Base-by-base conservation (phyloP, 2,888 invertebrate genomes). In the Sthenelais limicola region DNA sequence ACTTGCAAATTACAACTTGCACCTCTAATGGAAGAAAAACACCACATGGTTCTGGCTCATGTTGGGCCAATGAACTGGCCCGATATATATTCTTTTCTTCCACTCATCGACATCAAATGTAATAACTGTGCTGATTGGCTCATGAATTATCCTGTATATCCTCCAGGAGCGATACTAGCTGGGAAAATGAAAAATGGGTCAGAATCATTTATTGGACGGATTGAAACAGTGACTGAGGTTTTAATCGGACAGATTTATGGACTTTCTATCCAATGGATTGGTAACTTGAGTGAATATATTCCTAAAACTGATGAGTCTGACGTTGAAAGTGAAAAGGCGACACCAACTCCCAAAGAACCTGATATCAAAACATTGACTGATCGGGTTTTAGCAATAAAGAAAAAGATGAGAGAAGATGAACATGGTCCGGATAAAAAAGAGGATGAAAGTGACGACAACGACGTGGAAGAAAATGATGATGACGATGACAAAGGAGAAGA, bases 401-500 rank as follows among this genome's bases (percentile, higher is more conserved):
- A 21, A 24, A 15, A 9, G 15, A 24, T n/a, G 1, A 24, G 12
- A 1, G 33, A 58, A 32, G 26, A 56, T 30, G 12, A 15, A 15
- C 28, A 56, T 18, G 56, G 7, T 30, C 28, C 32, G 9, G 24
- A n/a, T 7, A 24, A 67, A 47, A 26, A 47, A 38, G 67, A 67
- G 4, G 47, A 43, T 7, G 67, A 47, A 33, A 26, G n/a, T 33
- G 47, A 67, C 2, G 7, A 43, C 30, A 47, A 67, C 5, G 67
- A 67, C 3, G 32, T 9, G 24, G 71, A 43, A 38, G 38, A 38
- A 35, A 62, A 58, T 7, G 70, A 54, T 12, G 70, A 54, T 51
- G 70, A 54, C 5, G 70, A 54, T 26, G 68, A 35, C 5, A 58
- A 47, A 35, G 43, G 21, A 35, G 73, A 38, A 38, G 48, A 28